phyloP scores from a whole-genome alignment of 35 echinoderm and acorn worm genomes.

The Antedon bifida region DNA sequence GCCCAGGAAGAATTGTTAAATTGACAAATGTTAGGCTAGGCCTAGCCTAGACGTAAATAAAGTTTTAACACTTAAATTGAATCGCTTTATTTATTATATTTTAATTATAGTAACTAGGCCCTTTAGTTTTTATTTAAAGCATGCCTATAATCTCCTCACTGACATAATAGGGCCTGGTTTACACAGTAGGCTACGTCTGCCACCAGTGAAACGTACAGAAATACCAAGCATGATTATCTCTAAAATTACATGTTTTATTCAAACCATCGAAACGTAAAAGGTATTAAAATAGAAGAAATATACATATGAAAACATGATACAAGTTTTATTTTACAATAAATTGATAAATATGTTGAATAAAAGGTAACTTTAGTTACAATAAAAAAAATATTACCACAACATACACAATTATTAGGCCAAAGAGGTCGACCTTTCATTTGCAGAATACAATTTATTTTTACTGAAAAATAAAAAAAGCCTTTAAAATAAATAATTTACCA shows the following conservation, averaged over 20 bases:
- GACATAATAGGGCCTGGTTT: too few species aligned
- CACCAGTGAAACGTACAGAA: background rate
- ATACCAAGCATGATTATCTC: background rate
- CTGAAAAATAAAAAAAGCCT: too few species aligned
- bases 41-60: background rate
- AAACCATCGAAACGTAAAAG: background rate
- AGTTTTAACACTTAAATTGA: too few species aligned
- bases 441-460: too few species aligned
- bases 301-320: background rate
- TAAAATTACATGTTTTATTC: background rate
- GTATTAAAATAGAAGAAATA: background rate
- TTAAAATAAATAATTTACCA: too few species aligned
- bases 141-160: too few species aligned
- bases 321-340: background rate
- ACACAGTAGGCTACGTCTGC: background rate
- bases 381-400: background rate
- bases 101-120: too few species aligned
- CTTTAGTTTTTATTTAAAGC: too few species aligned
- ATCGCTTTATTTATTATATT: too few species aligned
- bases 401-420: background rate
- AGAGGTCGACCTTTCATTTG: background rate
- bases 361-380: background rate
- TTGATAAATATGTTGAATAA: background rate
- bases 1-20: too few species aligned
- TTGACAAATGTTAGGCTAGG: too few species aligned